Base-by-base conservation (phyloP, 2,113 vertebrate species). In the Mohoua ochrocephala region DNA sequence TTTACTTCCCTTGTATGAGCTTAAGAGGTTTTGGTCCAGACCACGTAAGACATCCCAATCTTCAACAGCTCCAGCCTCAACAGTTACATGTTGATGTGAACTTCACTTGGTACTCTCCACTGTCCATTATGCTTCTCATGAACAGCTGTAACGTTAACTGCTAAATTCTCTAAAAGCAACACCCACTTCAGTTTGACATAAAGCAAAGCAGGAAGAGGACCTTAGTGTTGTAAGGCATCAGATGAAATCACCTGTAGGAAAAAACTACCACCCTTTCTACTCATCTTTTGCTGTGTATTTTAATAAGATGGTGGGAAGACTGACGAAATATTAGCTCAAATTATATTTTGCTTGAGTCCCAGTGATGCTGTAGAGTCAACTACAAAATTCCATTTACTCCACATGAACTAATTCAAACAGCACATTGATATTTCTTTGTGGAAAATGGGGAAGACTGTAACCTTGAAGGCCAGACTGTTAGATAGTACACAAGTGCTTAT, bases 341-440 rank as follows among this genome's bases (percentile, higher is more conserved):
- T 26, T 59, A 28, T 31, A 60, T 77, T 90, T 85, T 50, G 27
- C 67, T 77, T 50, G 21, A 89, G 21, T 53, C 26, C 5, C 41
- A 60, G 28, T 41, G n/a, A 87, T 63, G 27, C 10, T 86, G n/a
- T 57, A 82, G 17, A 78, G 50, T 57, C 52, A 79, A 60, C 39
- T 50, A 53, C n/a, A 91, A 91, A 89, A 89, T 54, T 85, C 33
- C 24, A 80, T 52, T 90, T 76, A 64, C 33, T 28, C 50, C 44
- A 37, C 15, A 30, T 27, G 39, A 79, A 69, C 20, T 37, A 88
- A 53, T 37, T 69, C n/a, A 79, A 73, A 91, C 93, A 50, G 8
- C 19, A 49, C 4, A 6, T 31, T 76, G 49, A 52, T 63, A 11
- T 68, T 64, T 52, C 57, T 47, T 80, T 35, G 28, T 54, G 42